Conservation (phyloP, 2,113 vertebrate genomes). For the Cephalopterus ornatus region DNA sequence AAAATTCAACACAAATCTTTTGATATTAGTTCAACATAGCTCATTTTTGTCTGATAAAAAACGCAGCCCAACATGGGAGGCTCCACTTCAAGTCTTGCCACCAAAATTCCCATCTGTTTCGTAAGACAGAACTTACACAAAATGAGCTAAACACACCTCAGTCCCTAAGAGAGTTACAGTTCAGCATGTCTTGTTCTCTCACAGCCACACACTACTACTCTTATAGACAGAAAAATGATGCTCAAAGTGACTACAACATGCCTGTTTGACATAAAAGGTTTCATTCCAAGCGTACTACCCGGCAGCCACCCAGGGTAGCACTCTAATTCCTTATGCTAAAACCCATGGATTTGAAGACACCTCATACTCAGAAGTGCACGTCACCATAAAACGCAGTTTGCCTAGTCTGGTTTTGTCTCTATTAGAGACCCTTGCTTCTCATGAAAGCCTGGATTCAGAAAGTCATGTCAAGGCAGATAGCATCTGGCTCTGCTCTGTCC, state of each 20-base stretch:
- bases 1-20: not conserved
- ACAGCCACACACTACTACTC: not conserved
- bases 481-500: not conserved
- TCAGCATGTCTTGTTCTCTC: not conserved
- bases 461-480: not conserved
- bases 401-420: not conserved
- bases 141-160: not conserved
- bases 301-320: not conserved
- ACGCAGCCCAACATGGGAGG: not conserved
- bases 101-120: not conserved
- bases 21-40: not conserved
- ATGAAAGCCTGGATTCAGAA: slow-evolving; percentile 47
- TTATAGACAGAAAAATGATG: not conserved
- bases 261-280: not conserved
- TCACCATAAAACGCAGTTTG: not conserved
- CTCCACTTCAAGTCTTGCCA: not conserved
- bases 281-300: not conserved
- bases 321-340: not conserved
- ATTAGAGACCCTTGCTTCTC: not conserved
- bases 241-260: not conserved
- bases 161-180: not conserved
- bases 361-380: not conserved
- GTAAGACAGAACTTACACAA: not conserved
- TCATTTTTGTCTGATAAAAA: not conserved
- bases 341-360: not conserved